Percentiles rank a stretch among this genome's conserved stretches.
Evolutionary conservation across 2,888 invertebrate species (phyloP).

Genomic region (Eupithecia abbreviata): DNA sequence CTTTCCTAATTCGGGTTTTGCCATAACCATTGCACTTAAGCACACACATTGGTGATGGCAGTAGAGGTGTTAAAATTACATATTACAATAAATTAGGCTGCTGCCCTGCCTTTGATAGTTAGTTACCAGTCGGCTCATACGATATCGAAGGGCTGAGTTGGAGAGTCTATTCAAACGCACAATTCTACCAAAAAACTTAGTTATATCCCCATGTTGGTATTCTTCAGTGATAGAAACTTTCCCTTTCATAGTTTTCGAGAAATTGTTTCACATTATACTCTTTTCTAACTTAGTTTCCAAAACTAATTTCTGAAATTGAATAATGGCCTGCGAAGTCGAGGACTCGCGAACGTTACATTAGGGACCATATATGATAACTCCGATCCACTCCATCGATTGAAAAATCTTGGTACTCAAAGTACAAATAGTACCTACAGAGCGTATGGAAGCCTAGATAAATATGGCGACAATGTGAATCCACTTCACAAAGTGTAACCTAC

Average conservation of each 20-base stretch:
- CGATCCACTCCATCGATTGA: not conserved
- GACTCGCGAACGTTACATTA: not conserved
- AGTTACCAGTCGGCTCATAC: too few species aligned
- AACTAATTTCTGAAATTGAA: slow-evolving; percentile 4
- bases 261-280: not conserved
- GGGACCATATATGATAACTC: not conserved
- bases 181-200: not conserved
- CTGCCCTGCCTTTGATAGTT: not conserved
- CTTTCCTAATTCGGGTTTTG: too few species aligned
- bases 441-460: too few species aligned
- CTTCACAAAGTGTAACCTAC: too few species aligned
- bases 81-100: not conserved
- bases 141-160: too few species aligned
- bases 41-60: not conserved
- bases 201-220: not conserved
- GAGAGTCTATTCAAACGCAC: too few species aligned
- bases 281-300: not conserved
- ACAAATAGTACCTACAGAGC: not conserved
- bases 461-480: too few species aligned
- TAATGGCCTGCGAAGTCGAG: not conserved
- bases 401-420: not conserved
- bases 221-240: not conserved
- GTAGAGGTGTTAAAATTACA: not conserved
- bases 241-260: not conserved
- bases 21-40: not conserved